Percentiles rank a stretch among this genome's conserved stretches.
Conservation (phyloP, 2,888 invertebrate species). For the Mactromeris polynyma region DNA sequence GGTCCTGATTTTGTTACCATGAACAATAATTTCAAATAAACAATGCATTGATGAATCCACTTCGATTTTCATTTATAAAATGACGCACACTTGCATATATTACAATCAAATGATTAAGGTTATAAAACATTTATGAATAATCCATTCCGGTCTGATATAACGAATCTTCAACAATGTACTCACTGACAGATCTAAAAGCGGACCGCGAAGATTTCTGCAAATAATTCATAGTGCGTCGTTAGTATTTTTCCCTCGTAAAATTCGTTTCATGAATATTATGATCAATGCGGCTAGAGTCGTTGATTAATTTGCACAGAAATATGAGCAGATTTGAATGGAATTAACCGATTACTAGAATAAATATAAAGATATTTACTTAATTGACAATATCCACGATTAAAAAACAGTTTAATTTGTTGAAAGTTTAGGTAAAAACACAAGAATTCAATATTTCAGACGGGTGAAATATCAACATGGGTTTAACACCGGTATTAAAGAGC, state of each 20-base stretch:
- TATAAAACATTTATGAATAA: neutral
- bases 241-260: neutral
- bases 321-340: neutral
- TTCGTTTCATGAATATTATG: neutral
- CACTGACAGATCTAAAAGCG: neutral
- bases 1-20: neutral
- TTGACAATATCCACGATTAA: neutral
- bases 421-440: neutral
- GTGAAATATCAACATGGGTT: neutral
- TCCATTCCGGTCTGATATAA: neutral
- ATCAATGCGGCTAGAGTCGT: neutral
- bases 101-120: neutral
- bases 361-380: constrained; percentile 6
- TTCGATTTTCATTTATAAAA: neutral
- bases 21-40: neutral
- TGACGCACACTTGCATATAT: neutral
- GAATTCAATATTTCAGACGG: neutral
- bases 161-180: too few species aligned
- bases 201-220: neutral
- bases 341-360: neutral
- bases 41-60: neutral
- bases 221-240: neutral
- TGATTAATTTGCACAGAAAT: neutral
- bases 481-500: neutral
- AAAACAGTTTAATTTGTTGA: neutral